Conservation (phyloP, 2,888 invertebrate species). For the Drosophila kokeensis region DNA sequence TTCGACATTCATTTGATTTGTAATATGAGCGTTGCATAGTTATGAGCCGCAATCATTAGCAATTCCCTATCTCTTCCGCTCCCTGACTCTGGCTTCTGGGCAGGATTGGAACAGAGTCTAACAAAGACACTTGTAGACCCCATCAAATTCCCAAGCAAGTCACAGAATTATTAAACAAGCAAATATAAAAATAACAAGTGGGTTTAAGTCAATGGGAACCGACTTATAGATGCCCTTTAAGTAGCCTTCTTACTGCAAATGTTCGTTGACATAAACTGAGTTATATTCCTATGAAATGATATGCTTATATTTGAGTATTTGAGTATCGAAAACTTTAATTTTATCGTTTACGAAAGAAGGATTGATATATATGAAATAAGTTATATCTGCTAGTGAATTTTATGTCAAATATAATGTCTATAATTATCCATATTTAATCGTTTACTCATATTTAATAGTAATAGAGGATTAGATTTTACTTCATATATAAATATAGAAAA, state of each 20-base stretch:
- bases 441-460: background rate
- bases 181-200: background rate
- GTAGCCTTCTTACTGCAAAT: background rate
- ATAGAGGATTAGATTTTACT: background rate
- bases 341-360: background rate
- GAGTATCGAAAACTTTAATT: rapidly evolving
- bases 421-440: background rate
- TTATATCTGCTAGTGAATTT: background rate
- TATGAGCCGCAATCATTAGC: constrained; percentile 60
- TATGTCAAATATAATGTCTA: background rate
- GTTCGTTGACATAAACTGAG: background rate
- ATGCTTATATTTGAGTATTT: background rate
- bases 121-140: background rate
- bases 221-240: background rate
- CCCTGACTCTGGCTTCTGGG: background rate
- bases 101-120: background rate
- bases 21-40: constrained; percentile 78
- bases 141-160: constrained; percentile 6
- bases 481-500: background rate
- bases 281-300: background rate
- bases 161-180: constrained; percentile 8
- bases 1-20: constrained; percentile 46
- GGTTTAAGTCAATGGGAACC: background rate
- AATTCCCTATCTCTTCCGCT: background rate
- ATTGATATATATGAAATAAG: background rate